phyloP scores from a whole-genome alignment of 2,888 invertebrate species.

The Sclerodermus sp. region DNA sequence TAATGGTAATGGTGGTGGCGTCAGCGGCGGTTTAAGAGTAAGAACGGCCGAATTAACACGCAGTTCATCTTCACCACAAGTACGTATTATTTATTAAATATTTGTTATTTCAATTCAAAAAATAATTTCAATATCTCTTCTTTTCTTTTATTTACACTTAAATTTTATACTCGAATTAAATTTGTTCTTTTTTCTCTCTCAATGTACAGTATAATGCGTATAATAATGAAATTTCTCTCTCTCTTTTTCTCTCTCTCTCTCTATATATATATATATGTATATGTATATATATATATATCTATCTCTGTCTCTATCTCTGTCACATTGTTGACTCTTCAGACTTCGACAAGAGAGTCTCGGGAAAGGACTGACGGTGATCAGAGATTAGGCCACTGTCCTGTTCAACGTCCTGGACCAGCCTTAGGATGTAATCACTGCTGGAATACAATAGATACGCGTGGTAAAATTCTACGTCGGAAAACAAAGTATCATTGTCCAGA shows the following conservation, averaged over 20 bases:
- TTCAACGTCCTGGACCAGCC: slow-evolving; percentile 80
- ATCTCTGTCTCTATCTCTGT: too few relatives aligned
- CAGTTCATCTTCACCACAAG: slow-evolving; percentile 67
- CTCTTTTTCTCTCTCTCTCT: too few relatives aligned
- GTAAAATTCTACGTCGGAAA: slow-evolving; percentile 79
- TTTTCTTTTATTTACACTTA: too few relatives aligned
- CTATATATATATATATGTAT: too few relatives aligned
- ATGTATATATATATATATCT: too few relatives aligned
- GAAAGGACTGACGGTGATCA: slow-evolving; percentile 43
- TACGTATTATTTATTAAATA: too few relatives aligned
- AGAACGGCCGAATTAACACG: slow-evolving; percentile 65
- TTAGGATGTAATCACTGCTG: slow-evolving; percentile 88
- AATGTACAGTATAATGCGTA: not conserved
- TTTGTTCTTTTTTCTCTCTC: too few relatives aligned
- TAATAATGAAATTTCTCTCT: not conserved
- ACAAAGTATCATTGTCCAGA: slow-evolving; percentile 90
- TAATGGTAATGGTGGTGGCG: too few relatives aligned
- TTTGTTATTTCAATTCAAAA: too few relatives aligned
- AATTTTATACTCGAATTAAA: too few relatives aligned
- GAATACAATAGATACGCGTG: slow-evolving; percentile 85
- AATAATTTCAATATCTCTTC: too few relatives aligned
- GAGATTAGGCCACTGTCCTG: slow-evolving; percentile 81
- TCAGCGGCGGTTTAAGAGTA: slow-evolving; percentile 51
- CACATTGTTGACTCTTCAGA: not conserved
- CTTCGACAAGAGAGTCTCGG: slow-evolving; percentile 19